Evolutionary conservation across 2,113 vertebrate genomes (phyloP), one percentile per base, ranked within the genome.

Genomic region (Sylvia atricapilla): DNA sequence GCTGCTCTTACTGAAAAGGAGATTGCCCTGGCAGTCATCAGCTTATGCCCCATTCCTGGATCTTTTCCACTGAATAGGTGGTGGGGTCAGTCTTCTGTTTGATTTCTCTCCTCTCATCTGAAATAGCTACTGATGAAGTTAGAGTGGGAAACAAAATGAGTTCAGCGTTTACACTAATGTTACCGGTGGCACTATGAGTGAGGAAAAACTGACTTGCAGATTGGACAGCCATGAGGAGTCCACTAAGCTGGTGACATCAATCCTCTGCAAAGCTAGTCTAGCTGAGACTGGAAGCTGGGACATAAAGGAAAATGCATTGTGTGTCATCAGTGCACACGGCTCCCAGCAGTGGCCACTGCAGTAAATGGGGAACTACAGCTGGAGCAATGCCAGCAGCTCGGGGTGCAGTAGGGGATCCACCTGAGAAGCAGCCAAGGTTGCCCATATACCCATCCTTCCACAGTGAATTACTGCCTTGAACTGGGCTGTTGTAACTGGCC

Each of bases 391-490:
- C 14, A 67, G 43, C 20, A 75, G n/a, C 39, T 62, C 35, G 44
- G 24, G 43, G 13, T 28, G 4, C n/a, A 33, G 47, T 25, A 0
- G 0, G 28, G 14, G 17, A n/a, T 41, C 30, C 37, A 22, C 13
- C 3, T 60, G 41, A 73, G 63, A 35, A 56, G 41, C 18, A 76
- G 27, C 23, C 31, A 23, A 16, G 24, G 19, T 27, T 87, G 64
- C n/a, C 37, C 31, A 3, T 0, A 1, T 69, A 84, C 46, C 55
- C 31, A 25, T 31, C 30, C 58, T 1, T 2, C 46, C 23, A 5
- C 20, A n/a, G n/a, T 20, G 63, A 31, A 17, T 59, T 41, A 15
- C 64, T 74, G 31, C 53, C 73, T 81, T 75, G 43, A 23, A 72
- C 46, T 17, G 31, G 6, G 15, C 14, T 78, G 30, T 9, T 78